Percentiles rank a stretch among this genome's conserved stretches.
Evolutionary conservation across 1,140 invertebrate species (phyloP).

Genomic region (Notospermus geniculatus): DNA sequence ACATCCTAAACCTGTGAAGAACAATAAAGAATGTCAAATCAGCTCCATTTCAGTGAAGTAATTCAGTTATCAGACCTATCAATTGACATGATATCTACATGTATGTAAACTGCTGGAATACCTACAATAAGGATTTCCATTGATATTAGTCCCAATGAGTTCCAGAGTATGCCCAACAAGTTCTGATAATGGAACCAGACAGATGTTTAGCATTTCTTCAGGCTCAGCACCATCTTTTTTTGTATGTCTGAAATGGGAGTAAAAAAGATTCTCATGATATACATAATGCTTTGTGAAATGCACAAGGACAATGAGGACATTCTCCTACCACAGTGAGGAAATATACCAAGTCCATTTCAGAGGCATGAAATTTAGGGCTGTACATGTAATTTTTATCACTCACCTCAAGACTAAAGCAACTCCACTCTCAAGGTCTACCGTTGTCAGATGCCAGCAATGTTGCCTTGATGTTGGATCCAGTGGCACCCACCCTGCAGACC

Average conservation of each 20-base stretch:
- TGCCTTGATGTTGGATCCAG: constrained; percentile 34
- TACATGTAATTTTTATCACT: too few species aligned
- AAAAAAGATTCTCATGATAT: neutral
- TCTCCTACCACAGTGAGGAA: too few species aligned
- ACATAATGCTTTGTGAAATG: too few species aligned
- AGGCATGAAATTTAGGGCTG: too few species aligned
- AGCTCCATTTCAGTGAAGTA: too few species aligned
- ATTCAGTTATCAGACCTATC: too few species aligned
- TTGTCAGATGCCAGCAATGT: constrained; percentile 43
- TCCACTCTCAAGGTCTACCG: constrained; percentile 36
- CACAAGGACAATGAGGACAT: too few species aligned
- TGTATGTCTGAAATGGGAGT: neutral
- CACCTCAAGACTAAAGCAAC: constrained; percentile 37
- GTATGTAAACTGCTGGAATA: too few species aligned
- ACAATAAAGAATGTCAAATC: too few species aligned
- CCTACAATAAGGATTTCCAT: constrained; percentile 48
- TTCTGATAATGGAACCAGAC: constrained; percentile 24
- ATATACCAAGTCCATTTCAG: too few species aligned
- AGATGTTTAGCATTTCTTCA: constrained; percentile 26
- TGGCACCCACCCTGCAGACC: constrained; percentile 43
- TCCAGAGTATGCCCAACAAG: constrained; percentile 39
- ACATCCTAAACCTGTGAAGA: constrained; percentile 34
- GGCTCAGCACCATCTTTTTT: constrained; percentile 10
- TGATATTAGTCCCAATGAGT: constrained; percentile 47
- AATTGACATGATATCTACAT: too few species aligned